A percentile compares a stretch with the other conserved stretches of the same genome.
These are phyloP conservation scores for Aelia acuminata DNA, from an alignment of 2,888 invertebrate species.

Conservation along the genomic window DNA sequence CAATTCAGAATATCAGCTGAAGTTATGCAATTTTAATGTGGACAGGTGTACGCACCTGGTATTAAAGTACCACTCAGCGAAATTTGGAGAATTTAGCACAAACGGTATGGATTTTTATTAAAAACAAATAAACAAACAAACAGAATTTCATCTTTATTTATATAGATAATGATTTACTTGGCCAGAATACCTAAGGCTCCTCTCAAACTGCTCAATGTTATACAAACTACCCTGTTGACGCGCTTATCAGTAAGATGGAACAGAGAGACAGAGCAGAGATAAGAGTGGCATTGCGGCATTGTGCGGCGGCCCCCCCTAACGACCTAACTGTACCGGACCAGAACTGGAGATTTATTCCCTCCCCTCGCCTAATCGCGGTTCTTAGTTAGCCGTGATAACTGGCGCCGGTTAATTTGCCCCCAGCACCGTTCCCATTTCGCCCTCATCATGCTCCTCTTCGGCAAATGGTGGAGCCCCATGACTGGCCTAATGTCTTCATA, in stretches of 20 bases:
- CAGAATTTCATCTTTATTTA: too few species aligned
- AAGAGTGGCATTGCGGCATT: not conserved
- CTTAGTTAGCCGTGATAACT: conserved; percentile 9
- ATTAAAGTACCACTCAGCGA: too few species aligned
- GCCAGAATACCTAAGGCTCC: too few species aligned
- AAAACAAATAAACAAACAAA: too few species aligned
- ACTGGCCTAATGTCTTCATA: not conserved
- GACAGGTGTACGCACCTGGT: too few species aligned
- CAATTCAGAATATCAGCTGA: too few species aligned
- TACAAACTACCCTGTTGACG: not conserved
- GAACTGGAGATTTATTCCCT: conserved; percentile 16
- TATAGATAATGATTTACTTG: too few species aligned
- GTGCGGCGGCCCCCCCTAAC: not conserved
- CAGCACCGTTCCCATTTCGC: not conserved
- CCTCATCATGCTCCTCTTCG: conserved; percentile 5
- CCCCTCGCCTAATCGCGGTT: not conserved
- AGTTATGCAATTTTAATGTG: too few species aligned
- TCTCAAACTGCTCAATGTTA: too few species aligned
- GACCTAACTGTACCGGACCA: not conserved
- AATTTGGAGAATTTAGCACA: too few species aligned
- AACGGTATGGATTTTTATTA: too few species aligned
- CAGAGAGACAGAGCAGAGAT: not conserved
- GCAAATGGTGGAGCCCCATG: not conserved
- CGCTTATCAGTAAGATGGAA: not conserved
- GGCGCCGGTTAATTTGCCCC: not conserved